A percentile compares a stretch with the other conserved stretches of the same genome.
Conservation (phyloP, 2,113 vertebrate species). For the Sarotherodon lohbergeri region DNA sequence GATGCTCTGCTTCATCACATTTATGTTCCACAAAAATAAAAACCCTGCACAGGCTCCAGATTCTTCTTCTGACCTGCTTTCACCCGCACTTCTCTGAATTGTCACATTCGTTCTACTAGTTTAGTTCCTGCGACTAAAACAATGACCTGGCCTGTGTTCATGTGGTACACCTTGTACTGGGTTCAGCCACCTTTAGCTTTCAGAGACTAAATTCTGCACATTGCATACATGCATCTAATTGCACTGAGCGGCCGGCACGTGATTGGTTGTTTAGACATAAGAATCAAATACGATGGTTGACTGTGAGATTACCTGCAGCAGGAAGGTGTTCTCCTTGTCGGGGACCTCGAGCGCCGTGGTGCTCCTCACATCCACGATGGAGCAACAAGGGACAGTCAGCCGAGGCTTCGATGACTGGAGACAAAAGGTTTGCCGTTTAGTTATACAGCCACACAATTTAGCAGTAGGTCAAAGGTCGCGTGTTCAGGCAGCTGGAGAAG, state of each 20-base stretch:
- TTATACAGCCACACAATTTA: fast-evolving
- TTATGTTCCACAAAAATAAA: neutral
- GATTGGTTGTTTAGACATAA: neutral
- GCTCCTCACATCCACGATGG: conserved; percentile 81
- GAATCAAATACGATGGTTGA: fast-evolving
- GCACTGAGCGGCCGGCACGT: fast-evolving
- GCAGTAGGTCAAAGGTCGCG: neutral
- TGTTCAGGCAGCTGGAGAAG: neutral
- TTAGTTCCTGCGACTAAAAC: neutral
- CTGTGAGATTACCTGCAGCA: conserved; percentile 76
- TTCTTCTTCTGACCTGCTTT: neutral
- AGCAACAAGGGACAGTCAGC: conserved; percentile 80
- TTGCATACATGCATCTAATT: neutral
- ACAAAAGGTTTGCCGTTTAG: neutral
- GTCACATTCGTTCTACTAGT: neutral
- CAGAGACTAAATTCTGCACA: neutral
- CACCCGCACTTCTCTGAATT: fast-evolving
- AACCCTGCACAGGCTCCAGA: neutral
- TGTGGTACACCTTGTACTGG: neutral
- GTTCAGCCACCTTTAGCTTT: neutral
- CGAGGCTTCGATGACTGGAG: conserved; percentile 81
- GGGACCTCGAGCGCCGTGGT: conserved; percentile 88
- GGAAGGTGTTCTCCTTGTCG: conserved; percentile 89
- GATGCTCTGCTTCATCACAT: neutral
- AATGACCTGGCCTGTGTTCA: neutral